Percentiles rank a stretch among this genome's conserved stretches.
phyloP scores from a whole-genome alignment of 2,888 invertebrate species.

The Craniophora ligustri region DNA sequence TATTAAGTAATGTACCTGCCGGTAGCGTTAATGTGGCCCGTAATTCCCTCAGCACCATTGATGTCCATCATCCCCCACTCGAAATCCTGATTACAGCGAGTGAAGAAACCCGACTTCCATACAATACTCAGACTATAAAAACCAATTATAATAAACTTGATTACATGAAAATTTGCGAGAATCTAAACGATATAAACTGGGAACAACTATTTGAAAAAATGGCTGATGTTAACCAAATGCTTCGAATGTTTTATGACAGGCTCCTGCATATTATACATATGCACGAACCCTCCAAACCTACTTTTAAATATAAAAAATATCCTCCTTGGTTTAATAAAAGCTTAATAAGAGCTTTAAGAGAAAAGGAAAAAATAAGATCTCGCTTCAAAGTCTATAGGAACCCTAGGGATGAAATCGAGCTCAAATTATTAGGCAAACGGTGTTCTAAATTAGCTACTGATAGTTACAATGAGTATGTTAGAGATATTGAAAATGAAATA shows the following conservation, averaged over 20 bases:
- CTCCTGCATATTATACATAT: not conserved
- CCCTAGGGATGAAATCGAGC: not conserved
- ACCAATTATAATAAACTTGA: not conserved
- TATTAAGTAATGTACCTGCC: not conserved
- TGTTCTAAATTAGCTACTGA: not conserved
- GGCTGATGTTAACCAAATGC: not conserved
- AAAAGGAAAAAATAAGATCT: not conserved
- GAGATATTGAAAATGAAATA: not conserved
- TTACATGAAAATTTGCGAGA: not conserved
- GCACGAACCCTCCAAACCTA: not conserved
- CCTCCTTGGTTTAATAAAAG: not conserved
- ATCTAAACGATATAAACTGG: not conserved
- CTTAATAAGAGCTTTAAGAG: not conserved
- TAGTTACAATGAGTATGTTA: not conserved
- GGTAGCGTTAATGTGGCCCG: not conserved
- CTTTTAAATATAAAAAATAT: not conserved
- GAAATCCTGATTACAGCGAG: not conserved
- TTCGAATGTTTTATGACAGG: not conserved
- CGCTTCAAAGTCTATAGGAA: not conserved
- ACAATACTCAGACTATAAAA: not conserved
- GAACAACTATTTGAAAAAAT: not conserved
- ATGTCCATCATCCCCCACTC: not conserved
- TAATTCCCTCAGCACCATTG: not conserved
- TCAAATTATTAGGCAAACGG: not conserved
- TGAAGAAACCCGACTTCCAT: not conserved